These are phyloP conservation scores for Acanthacorydalis orientalis DNA, from an alignment of 2,888 invertebrate genomes.

Conservation along the genomic window DNA sequence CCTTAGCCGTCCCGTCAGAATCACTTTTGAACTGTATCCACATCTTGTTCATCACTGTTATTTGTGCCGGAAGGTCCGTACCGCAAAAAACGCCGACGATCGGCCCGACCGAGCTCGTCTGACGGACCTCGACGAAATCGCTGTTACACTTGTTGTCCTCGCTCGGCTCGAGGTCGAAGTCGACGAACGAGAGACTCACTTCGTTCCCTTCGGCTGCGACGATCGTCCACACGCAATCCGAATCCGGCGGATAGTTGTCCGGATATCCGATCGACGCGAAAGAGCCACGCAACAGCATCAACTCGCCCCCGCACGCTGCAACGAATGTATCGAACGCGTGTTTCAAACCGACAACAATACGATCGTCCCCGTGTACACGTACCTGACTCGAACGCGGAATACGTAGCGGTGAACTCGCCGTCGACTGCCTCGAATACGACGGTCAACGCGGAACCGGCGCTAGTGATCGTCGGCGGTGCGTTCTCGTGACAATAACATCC, in stretches of 20 bases:
- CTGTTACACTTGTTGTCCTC: constrained; percentile 41
- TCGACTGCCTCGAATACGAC: constrained; percentile 17
- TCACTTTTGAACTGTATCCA: constrained; percentile 67
- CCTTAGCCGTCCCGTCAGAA: constrained; percentile 37
- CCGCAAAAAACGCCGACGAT: constrained; percentile 64
- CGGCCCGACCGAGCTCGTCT: constrained; percentile 40
- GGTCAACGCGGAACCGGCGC: constrained; percentile 45
- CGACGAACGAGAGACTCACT: constrained; percentile 41
- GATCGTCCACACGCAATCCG: constrained; percentile 55
- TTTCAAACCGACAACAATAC: too few relatives aligned
- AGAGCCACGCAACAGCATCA: constrained; percentile 38
- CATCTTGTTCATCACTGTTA: too few relatives aligned
- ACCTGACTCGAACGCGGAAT: constrained; percentile 39
- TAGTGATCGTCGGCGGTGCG: constrained; percentile 47
- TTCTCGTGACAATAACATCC: constrained; percentile 46
- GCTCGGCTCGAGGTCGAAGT: constrained; percentile 38
- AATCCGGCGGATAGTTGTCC: not conserved
- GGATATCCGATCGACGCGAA: constrained; percentile 60
- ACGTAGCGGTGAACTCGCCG: constrained; percentile 32
- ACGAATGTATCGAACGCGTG: too few relatives aligned
- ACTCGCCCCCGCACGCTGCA: constrained; percentile 48
- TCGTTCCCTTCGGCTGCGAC: constrained; percentile 42
- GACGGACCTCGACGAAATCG: constrained; percentile 49
- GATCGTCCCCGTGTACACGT: too few relatives aligned
- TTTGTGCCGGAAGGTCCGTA: constrained; percentile 29